Evolutionary conservation across 2,797 vertebrate species (phyloP).

Genomic region (Halcyon badia): DNA sequence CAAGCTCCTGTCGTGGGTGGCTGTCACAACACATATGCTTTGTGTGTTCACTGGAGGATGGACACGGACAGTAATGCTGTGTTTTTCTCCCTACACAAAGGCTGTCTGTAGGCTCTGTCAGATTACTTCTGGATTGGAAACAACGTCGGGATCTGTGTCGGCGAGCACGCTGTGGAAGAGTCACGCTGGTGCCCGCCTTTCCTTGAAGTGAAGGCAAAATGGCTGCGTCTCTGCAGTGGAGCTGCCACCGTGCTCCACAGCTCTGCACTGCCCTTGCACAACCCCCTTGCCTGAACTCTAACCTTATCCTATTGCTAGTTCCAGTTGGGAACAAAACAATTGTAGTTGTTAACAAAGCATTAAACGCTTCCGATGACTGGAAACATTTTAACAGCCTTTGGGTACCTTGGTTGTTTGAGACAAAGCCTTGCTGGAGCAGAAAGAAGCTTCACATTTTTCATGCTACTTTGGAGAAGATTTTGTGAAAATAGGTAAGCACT

Average conservation of each 20-base stretch:
- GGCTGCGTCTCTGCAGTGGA: background rate
- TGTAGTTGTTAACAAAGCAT: background rate
- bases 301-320: background rate
- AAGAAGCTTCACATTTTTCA: accelerated
- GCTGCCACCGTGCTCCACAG: accelerated
- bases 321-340: background rate
- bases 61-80: background rate
- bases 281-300: background rate
- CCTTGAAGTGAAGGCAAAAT: background rate
- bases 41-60: background rate
- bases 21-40: slow-evolving; percentile 30
- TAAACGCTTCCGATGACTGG: background rate
- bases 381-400: background rate
- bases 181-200: background rate
- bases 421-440: background rate
- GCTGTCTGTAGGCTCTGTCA: background rate
- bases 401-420: background rate
- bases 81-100: background rate
- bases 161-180: background rate
- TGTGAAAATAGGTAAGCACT: background rate
- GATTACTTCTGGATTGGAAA: background rate
- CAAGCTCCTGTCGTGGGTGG: background rate
- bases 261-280: accelerated
- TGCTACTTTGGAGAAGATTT: background rate
- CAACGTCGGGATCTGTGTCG: accelerated